Evolutionary conservation across 2,888 invertebrate genomes (phyloP).

Genomic region (Elysia crispata): DNA sequence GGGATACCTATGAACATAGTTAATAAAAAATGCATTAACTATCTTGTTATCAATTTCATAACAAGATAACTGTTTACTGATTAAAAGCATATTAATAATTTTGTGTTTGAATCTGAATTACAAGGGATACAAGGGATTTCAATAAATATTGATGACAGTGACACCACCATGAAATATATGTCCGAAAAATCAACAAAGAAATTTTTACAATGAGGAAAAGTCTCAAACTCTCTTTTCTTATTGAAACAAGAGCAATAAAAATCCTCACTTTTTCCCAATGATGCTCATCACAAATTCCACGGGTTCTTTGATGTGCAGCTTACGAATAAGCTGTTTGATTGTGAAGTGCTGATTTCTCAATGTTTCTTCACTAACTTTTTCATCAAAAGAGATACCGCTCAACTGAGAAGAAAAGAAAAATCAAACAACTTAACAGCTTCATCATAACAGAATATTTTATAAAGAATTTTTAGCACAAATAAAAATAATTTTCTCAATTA

Average conservation of each 20-base stretch:
- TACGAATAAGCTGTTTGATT: slow-evolving; percentile 78
- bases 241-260: no score
- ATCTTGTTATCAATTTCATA: not conserved
- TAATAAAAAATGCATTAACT: not conserved
- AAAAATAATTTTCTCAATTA: no score
- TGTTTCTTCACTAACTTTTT: slow-evolving; percentile 64
- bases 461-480: no score
- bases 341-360: slow-evolving; percentile 72
- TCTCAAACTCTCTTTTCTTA: no score
- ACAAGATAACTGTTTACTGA: no score
- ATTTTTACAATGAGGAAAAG: no score
- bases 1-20: slow-evolving; percentile 75
- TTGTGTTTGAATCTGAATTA: not conserved
- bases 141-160: not conserved
- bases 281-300: slow-evolving; percentile 78
- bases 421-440: not conserved
- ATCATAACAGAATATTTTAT: no score
- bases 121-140: not conserved
- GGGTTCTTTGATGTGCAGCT: slow-evolving; percentile 78
- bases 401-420: slow-evolving; percentile 34
- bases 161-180: no score
- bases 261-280: slow-evolving; percentile 77
- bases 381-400: slow-evolving; percentile 60
- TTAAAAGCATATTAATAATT: no score
- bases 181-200: no score